Conservation (phyloP, 2,797 vertebrate species). For the Apogon hyalosoma region DNA sequence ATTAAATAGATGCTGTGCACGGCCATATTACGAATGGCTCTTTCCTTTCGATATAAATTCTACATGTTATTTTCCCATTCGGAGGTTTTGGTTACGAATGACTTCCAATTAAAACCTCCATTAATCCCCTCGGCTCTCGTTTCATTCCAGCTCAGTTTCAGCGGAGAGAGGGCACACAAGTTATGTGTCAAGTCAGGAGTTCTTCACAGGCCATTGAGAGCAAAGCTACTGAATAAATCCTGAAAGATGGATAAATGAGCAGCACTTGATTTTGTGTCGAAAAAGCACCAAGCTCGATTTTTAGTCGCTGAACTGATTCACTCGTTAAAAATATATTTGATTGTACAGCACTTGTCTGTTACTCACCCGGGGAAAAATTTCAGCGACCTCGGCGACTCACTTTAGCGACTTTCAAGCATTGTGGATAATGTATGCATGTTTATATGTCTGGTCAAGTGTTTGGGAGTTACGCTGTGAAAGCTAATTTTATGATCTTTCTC, state of each 20-base stretch:
- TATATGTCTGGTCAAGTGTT: constrained; percentile 24
- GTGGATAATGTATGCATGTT: constrained; percentile 26
- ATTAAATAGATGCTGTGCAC: too few species aligned
- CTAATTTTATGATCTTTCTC: constrained; percentile 8
- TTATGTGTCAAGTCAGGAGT: constrained; percentile 16
- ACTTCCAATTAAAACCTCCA: constrained; percentile 28
- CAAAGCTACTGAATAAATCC: constrained; percentile 10
- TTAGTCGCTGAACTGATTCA: constrained; percentile 25
- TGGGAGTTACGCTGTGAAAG: constrained; percentile 2
- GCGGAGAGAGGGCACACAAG: constrained; percentile 8
- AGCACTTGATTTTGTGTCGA: constrained; percentile 33
- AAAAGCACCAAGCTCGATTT: constrained; percentile 8
- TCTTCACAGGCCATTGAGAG: constrained; percentile 13
- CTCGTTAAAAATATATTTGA: constrained; percentile 25
- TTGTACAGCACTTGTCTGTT: constrained; percentile 46
- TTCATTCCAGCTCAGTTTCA: constrained; percentile 21
- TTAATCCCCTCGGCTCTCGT: constrained; percentile 20
- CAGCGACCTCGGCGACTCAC: constrained; percentile 38
- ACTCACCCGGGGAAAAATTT: constrained; percentile 50
- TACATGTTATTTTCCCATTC: constrained; percentile 19
- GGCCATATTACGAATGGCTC: too few species aligned
- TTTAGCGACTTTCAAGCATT: constrained; percentile 46
- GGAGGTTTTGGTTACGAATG: constrained; percentile 11
- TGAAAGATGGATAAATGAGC: constrained; percentile 20
- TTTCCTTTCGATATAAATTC: constrained; percentile 36